Conservation (phyloP, 2,113 vertebrate genomes). For the Solenodon paradoxus region DNA sequence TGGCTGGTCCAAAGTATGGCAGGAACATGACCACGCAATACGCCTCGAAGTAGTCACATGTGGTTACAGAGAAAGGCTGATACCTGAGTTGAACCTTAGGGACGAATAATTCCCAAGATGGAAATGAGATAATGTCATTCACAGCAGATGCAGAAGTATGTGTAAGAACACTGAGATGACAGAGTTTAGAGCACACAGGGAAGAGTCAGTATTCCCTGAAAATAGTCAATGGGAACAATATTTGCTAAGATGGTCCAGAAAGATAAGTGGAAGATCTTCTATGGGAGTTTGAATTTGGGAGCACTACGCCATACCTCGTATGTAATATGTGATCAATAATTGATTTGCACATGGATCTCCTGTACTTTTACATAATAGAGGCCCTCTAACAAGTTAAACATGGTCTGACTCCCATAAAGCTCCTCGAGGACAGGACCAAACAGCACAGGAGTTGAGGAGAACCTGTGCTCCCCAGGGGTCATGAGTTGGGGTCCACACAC, state of each 20-base stretch:
- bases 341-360: not conserved
- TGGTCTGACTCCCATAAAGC: not conserved
- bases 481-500: accelerated
- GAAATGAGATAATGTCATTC: not conserved
- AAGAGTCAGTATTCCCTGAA: not conserved
- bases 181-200: no score
- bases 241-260: not conserved
- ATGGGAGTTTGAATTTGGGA: not conserved
- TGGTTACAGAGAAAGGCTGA: no score
- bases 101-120: not conserved
- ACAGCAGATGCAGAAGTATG: not conserved
- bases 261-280: not conserved
- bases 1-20: not conserved
- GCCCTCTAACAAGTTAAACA: not conserved
- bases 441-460: not conserved
- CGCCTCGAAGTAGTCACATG: not conserved
- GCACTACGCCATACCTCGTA: accelerated
- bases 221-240: no score
- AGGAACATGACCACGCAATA: not conserved
- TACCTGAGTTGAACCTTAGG: not conserved
- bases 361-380: accelerated
- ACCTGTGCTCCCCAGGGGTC: not conserved
- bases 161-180: not conserved
- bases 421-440: not conserved
- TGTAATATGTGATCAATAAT: not conserved